phyloP scores from a whole-genome alignment of 2,797 vertebrate species.

The Vespertilio murinus region DNA sequence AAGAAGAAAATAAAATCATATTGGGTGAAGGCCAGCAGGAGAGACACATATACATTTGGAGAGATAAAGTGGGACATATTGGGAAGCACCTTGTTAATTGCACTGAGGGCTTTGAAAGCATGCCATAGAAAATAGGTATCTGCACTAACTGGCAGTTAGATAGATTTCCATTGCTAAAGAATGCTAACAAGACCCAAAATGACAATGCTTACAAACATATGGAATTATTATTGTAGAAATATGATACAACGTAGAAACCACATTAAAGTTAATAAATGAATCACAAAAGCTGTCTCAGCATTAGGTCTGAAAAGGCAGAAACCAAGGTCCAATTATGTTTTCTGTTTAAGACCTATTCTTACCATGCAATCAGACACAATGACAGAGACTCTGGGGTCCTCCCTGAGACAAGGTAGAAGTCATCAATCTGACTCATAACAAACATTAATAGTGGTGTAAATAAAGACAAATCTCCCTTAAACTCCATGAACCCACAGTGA shows the following conservation, averaged over 20 bases:
- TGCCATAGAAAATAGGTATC: neutral
- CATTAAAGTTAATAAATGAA: slow-evolving; percentile 34
- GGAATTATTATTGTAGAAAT: neutral
- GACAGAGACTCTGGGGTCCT: neutral
- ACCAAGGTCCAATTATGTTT: neutral
- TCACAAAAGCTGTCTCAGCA: neutral
- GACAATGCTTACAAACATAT: neutral
- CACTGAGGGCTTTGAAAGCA: neutral
- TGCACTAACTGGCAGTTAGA: neutral
- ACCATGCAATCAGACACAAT: neutral
- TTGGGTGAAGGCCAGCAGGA: neutral
- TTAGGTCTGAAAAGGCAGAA: neutral
- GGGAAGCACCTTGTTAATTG: neutral
- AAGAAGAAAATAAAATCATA: slow-evolving; percentile 17
- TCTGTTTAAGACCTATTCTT: neutral
- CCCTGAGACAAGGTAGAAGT: neutral
- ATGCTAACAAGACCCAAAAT: neutral
- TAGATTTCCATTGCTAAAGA: neutral
- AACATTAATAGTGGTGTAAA: neutral
- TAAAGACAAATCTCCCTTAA: neutral
- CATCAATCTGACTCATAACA: neutral
- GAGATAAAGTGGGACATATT: neutral
- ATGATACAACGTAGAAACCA: neutral
- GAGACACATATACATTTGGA: neutral
- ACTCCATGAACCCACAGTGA: neutral